Evolutionary conservation across 2,113 vertebrate genomes (phyloP), one percentile per base, ranked within the genome.

Genomic region (Limanda limanda): DNA sequence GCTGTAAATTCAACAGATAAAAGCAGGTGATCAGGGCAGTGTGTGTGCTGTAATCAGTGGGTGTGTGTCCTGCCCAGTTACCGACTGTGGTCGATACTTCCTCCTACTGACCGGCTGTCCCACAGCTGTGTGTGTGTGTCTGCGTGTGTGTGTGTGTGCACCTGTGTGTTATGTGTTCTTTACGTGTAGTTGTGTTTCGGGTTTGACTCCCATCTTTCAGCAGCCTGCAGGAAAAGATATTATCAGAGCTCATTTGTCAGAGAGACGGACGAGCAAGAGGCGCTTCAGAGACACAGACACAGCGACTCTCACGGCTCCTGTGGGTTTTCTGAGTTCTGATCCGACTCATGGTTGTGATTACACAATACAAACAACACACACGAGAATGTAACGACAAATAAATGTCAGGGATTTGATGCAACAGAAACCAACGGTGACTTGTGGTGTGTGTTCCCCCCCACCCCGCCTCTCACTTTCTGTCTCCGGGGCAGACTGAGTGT

Each of bases 241-340:
- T 56, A 59, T 86, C 71, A 72, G 71, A 51, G 35, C 71, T 54
- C 79, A 35, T 86, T 73, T 83, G 69, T 82, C 75, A 86, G 3
- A 59, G 24, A 60, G n/a, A 63, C 48, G 37, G 59, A 64, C 15
- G 40, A 62, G 40, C 37, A 21, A 58, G 47, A 48, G 47, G 17
- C 47, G 15, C 14, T 4, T 17, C 14, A 71, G 24, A 47, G 9
- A 66, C 24, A 59, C 24, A 40, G 25, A 27, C 31, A 3, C 20
- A 9, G 17, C 51, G 35, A 47, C 20, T 57, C 57, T 59, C 2
- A 5, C 21, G 8, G 23, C 20, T 21, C 12, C 8, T 35, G 27
- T 45, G 6, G 47, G 51, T 54, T 7, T 25, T 27, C n/a, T 31
- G 23, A 59, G 2, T 25, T 27, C n/a, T 31, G 23, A 59, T 60